Evolutionary conservation across 1,140 invertebrate genomes (phyloP), one percentile per base, ranked within the genome.

Genomic region (Pogonus chalceus): DNA sequence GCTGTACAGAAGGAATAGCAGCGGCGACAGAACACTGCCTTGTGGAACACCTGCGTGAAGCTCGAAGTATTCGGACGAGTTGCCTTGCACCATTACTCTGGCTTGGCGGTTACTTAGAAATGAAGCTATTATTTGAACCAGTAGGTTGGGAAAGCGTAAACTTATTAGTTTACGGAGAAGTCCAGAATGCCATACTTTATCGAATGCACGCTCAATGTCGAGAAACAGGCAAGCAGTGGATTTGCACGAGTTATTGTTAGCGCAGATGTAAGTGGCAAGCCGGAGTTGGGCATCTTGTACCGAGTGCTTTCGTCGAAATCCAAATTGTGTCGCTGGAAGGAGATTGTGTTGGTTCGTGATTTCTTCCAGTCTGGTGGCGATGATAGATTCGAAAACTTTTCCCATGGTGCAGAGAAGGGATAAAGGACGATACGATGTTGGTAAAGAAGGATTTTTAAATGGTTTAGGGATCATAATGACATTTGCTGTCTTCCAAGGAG

Each of bases 151-250:
- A 2, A 62, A 23, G 2, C 58, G 49, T 1, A 54, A 20, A 26
- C 50, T 37, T n/a, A 24, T 26, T 24, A 66, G 35, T 61, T 68
- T 69, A 26, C 57, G 58, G 14, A 68, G 54, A 4, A 69, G 56
- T 1, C 65, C 65, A 23, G 61, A 51, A 20, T 65, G 62, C 63
- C 64, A 69, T 3, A 68, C 63, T 1, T 54, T 57, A 43, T 70
- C 64, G 35, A 68, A 69, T 0, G 63, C 63, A 31, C 64, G 63
- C 55, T 67, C 61, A 0, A 69, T 63, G 56, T 71, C 69, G 0
- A 69, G 48, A 21, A 65, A 56, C 0, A 61, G 39, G 12, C 58
- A 37, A 2, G 52, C 62, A 2, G 66, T 68, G 14, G 46, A 52
- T 49, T 53, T 64, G 16, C 60, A 59, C 16, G 50, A 51, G 16